Percentiles rank a stretch among this genome's conserved stretches.
phyloP scores from a whole-genome alignment of 2,797 vertebrate genomes.

The Limosa lapponica region DNA sequence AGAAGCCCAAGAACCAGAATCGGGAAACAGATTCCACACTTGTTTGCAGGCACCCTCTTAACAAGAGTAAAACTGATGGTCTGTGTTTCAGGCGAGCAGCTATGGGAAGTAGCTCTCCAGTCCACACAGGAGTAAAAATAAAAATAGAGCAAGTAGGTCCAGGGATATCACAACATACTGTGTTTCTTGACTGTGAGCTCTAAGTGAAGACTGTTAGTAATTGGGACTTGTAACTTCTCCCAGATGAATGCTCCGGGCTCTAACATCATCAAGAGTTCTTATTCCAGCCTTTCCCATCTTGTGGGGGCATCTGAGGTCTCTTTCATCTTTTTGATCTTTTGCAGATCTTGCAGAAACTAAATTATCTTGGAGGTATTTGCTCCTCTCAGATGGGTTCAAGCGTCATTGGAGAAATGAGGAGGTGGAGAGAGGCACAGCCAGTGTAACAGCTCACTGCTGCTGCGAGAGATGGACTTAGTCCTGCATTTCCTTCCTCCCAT shows the following conservation, averaged over 20 bases:
- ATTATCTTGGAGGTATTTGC: not conserved
- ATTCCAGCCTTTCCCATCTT: not conserved
- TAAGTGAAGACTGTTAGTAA: not conserved
- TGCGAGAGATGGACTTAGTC: not conserved
- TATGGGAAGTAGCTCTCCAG: not conserved
- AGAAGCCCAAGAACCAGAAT: not conserved
- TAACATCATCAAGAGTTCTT: not conserved
- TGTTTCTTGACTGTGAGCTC: not conserved
- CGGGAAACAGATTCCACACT: not conserved
- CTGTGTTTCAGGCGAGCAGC: not conserved
- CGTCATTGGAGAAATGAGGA: not conserved
- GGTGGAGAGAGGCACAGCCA: not conserved
- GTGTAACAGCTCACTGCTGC: not conserved
- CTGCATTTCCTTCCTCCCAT: not conserved
- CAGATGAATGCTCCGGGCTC: not conserved
- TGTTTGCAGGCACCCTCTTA: not conserved
- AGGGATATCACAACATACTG: not conserved
- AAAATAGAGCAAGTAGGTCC: not conserved
- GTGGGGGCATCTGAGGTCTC: not conserved
- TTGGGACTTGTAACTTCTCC: not conserved
- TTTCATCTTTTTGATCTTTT: not conserved
- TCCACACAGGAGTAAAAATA: not conserved
- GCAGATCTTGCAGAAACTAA: not conserved
- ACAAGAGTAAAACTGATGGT: not conserved
- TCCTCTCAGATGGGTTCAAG: not conserved